These are phyloP conservation scores for Agrilus biguttatus DNA, from an alignment of 2,888 invertebrate genomes.

Conservation along the genomic window DNA sequence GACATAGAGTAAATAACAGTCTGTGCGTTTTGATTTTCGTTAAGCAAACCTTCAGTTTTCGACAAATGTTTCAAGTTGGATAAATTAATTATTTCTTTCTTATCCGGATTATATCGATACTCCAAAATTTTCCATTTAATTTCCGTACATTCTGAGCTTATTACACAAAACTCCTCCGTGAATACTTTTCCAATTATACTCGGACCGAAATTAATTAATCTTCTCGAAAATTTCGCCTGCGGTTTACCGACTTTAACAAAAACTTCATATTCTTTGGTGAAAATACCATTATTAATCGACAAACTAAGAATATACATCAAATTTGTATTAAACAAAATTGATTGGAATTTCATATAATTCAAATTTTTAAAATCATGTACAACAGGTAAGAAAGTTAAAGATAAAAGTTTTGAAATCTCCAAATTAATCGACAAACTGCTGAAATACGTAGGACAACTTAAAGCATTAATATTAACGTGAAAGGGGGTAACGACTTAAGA, in stretches of 20 bases:
- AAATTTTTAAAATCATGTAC: not conserved
- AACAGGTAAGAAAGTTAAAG: not conserved
- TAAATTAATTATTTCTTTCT: not conserved
- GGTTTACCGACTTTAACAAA: conserved; percentile 7
- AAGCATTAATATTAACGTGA: too few species aligned
- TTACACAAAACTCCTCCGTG: conserved; percentile 14
- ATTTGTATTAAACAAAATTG: too few species aligned
- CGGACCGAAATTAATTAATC: conserved; percentile 18
- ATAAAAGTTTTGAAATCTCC: too few species aligned
- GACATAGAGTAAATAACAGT: too few species aligned
- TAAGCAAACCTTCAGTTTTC: not conserved
- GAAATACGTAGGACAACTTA: too few species aligned
- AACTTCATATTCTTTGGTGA: conserved; percentile 4
- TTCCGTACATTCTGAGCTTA: conserved; percentile 12
- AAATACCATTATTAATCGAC: conserved; percentile 6
- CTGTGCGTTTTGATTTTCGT: not conserved
- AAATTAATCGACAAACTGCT: too few species aligned
- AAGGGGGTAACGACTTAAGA: too few species aligned
- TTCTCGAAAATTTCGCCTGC: conserved; percentile 12
- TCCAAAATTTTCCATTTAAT: conserved; percentile 20
- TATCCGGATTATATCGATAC: conserved; percentile 14
- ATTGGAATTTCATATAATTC: too few species aligned
- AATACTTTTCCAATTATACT: conserved; percentile 13
- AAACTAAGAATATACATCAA: conserved; percentile 5
- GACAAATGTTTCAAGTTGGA: conserved; percentile 2